Percentiles rank a stretch among this genome's conserved stretches.
phyloP scores from a whole-genome alignment of 2,888 invertebrate species.

The Celastrina argiolus region DNA sequence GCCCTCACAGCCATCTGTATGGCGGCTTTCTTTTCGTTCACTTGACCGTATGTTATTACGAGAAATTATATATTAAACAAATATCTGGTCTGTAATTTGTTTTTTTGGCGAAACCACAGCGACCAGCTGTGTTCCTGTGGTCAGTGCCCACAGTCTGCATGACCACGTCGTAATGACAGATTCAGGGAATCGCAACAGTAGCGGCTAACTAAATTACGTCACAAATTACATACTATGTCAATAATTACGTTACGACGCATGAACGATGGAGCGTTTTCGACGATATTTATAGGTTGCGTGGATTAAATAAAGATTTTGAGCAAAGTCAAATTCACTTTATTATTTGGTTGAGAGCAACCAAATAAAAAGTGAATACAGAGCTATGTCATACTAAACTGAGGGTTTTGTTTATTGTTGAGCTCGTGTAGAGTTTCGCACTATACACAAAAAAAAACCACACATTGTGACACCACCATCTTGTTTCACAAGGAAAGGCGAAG shows the following conservation, averaged over 20 bases:
- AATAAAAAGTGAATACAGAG: too few relatives aligned
- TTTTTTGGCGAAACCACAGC: conserved; percentile 1
- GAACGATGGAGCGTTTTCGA: not conserved
- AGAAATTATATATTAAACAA: conserved; percentile 13
- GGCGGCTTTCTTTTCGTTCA: not conserved
- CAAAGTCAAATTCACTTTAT: too few relatives aligned
- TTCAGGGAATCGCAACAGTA: conserved; percentile 10
- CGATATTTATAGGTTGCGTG: too few relatives aligned
- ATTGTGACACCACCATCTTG: too few relatives aligned
- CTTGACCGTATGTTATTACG: conserved; percentile 14
- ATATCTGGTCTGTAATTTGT: not conserved
- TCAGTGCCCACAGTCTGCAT: not conserved
- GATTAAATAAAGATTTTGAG: too few relatives aligned
- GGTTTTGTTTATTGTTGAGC: too few relatives aligned
- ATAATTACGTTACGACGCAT: not conserved
- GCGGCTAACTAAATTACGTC: not conserved
- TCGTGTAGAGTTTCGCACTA: too few relatives aligned
- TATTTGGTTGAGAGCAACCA: too few relatives aligned
- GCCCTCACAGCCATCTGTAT: not conserved
- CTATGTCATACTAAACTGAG: too few relatives aligned
- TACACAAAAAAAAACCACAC: too few relatives aligned
- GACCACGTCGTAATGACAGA: conserved; percentile 17
- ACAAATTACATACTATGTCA: conserved; percentile 2
- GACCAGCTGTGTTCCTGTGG: conserved; percentile 20
- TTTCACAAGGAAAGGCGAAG: too few relatives aligned